phyloP scores from a whole-genome alignment of 2,888 invertebrate species.

The Auanema freiburgensis region DNA sequence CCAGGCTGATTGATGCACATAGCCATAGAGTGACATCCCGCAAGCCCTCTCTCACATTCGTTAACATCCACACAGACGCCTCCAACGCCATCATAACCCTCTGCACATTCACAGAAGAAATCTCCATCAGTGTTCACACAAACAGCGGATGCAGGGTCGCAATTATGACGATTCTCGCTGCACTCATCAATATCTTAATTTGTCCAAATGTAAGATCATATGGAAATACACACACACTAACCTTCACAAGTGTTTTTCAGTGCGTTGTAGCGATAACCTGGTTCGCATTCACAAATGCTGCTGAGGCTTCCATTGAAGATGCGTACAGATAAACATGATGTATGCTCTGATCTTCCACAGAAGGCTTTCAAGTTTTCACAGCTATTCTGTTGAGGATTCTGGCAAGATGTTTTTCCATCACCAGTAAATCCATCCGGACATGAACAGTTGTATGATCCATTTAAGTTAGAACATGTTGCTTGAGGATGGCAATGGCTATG shows the following conservation, averaged over 20 bases:
- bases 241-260: slow-evolving; percentile 37
- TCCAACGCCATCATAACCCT: slow-evolving; percentile 83
- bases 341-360: slow-evolving; percentile 41
- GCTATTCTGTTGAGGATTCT: slow-evolving; percentile 46
- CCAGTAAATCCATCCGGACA: slow-evolving; percentile 57
- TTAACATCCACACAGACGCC: slow-evolving; percentile 54
- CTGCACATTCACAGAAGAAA: slow-evolving; percentile 82
- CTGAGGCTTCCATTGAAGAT: slow-evolving; percentile 41
- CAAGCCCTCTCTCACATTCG: slow-evolving; percentile 47
- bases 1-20: slow-evolving; percentile 50
- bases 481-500: slow-evolving; percentile 54
- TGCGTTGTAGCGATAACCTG: slow-evolving; percentile 46
- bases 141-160: slow-evolving; percentile 70
- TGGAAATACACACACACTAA: neutral
- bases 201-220: neutral
- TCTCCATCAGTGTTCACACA: slow-evolving; percentile 88
- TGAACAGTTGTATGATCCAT: slow-evolving; percentile 51
- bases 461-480: slow-evolving; percentile 54
- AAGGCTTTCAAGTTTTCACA: slow-evolving; percentile 47
- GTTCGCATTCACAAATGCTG: slow-evolving; percentile 54
- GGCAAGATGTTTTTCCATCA: slow-evolving; percentile 50
- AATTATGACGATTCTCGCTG: slow-evolving; percentile 52
- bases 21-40: slow-evolving; percentile 49
- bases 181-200: slow-evolving; percentile 57
- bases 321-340: slow-evolving; percentile 41